These are phyloP conservation scores for Clinocottus analis DNA, from an alignment of 2,113 vertebrate species.

Conservation along the genomic window DNA sequence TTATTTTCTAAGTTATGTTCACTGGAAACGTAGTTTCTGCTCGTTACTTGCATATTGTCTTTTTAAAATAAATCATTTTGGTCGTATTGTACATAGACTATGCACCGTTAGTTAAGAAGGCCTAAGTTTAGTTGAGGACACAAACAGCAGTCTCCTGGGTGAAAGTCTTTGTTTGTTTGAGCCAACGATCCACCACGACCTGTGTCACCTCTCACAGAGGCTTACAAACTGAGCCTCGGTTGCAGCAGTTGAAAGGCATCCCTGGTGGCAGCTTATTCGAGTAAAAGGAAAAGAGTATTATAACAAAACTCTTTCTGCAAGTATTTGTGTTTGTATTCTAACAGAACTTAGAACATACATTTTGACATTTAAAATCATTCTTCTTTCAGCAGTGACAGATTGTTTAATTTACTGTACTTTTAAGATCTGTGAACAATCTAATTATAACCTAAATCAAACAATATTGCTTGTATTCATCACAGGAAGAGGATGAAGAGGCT, in stretches of 20 bases:
- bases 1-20: too few species aligned
- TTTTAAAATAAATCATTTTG: too few species aligned
- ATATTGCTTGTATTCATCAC: constrained; percentile 33
- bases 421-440: background rate
- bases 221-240: background rate
- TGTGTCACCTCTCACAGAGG: background rate
- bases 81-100: too few species aligned
- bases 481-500: background rate
- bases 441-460: constrained; percentile 18
- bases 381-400: constrained; percentile 14
- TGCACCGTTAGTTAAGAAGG: too few species aligned
- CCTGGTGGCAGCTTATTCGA: background rate
- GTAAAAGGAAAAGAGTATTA: background rate
- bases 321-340: background rate
- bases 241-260: background rate
- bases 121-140: too few species aligned
- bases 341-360: background rate
- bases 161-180: background rate
- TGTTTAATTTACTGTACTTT: constrained; percentile 16
- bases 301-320: background rate
- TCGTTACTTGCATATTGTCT: too few species aligned
- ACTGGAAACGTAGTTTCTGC: too few species aligned
- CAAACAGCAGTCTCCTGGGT: background rate
- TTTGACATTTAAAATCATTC: background rate
- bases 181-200: too few species aligned